phyloP scores from a whole-genome alignment of 2,888 invertebrate species.

The Ischnus inquisitorius region DNA sequence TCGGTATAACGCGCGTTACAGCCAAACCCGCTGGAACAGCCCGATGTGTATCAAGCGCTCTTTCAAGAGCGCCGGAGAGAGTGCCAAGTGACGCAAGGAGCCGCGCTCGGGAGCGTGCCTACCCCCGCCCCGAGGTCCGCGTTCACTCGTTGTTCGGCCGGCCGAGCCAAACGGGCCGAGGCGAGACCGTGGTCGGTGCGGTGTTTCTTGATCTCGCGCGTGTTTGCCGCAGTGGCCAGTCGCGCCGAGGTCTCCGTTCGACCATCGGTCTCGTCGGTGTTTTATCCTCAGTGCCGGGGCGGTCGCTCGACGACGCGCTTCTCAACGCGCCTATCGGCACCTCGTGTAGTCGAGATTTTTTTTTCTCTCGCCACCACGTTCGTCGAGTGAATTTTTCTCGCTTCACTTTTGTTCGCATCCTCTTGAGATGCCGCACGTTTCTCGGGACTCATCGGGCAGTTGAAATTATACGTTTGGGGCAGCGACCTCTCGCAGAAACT shows the following conservation, averaged over 20 bases:
- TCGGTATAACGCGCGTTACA: slow-evolving; percentile 8
- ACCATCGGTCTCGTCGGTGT: slow-evolving; percentile 63
- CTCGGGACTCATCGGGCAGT: neutral
- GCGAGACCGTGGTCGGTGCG: slow-evolving; percentile 19
- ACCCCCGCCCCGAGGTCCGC: slow-evolving; percentile 33
- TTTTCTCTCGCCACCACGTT: slow-evolving; percentile 7
- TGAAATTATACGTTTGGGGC: slow-evolving; percentile 22
- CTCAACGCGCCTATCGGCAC: neutral
- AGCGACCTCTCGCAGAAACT: slow-evolving; percentile 20
- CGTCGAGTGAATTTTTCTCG: neutral
- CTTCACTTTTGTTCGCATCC: neutral
- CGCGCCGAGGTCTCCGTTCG: slow-evolving; percentile 57
- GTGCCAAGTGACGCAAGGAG: slow-evolving; percentile 57
- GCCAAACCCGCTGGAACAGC: neutral
- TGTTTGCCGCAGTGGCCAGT: slow-evolving; percentile 60
- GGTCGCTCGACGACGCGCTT: slow-evolving; percentile 8
- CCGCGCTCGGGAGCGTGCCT: neutral
- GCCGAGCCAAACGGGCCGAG: slow-evolving; percentile 29
- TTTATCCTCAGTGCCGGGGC: slow-evolving; percentile 45
- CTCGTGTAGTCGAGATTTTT: slow-evolving; percentile 44
- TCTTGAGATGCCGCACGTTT: slow-evolving; percentile 19
- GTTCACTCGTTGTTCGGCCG: slow-evolving; percentile 46
- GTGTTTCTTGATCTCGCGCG: slow-evolving; percentile 15
- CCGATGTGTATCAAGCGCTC: neutral
- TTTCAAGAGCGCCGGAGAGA: slow-evolving; percentile 55